These are phyloP conservation scores for Chaitophorus viminalis DNA, from an alignment of 2,888 invertebrate genomes.

Conservation along the genomic window DNA sequence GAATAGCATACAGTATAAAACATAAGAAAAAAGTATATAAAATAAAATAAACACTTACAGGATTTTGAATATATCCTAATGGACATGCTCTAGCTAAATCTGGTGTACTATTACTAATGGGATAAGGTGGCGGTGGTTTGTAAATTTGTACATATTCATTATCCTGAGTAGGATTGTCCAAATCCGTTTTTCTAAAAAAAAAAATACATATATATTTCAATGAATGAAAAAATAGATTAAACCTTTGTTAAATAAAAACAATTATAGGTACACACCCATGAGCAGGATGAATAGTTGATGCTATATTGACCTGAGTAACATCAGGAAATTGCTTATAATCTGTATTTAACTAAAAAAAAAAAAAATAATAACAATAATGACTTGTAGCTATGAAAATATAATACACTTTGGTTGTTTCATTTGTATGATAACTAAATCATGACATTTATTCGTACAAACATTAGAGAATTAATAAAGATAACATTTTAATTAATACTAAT, in stretches of 20 bases:
- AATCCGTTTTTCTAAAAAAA: conserved; percentile 47
- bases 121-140: conserved; percentile 88
- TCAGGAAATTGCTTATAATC: conserved; percentile 66
- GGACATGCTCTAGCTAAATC: conserved; percentile 73
- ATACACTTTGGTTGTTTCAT: not conserved
- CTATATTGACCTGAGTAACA: conserved; percentile 65
- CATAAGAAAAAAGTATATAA: not conserved
- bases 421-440: not conserved
- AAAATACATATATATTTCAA: not conserved
- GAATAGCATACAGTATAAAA: conserved; percentile 5
- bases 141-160: conserved; percentile 68
- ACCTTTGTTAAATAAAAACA: conserved; percentile 18
- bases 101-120: conserved; percentile 84
- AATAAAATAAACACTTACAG: not conserved
- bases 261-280: conserved; percentile 59
- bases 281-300: conserved; percentile 40
- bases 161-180: conserved; percentile 38
- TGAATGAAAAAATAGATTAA: not conserved
- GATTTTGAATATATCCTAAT: conserved; percentile 65
- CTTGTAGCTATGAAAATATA: not conserved
- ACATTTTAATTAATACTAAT: not conserved
- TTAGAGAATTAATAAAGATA: not conserved
- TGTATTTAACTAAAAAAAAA: conserved; percentile 63
- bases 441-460: not conserved
- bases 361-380: conserved; percentile 21